phyloP scores from a whole-genome alignment of 2,888 invertebrate species.

The Heliconius sara region DNA sequence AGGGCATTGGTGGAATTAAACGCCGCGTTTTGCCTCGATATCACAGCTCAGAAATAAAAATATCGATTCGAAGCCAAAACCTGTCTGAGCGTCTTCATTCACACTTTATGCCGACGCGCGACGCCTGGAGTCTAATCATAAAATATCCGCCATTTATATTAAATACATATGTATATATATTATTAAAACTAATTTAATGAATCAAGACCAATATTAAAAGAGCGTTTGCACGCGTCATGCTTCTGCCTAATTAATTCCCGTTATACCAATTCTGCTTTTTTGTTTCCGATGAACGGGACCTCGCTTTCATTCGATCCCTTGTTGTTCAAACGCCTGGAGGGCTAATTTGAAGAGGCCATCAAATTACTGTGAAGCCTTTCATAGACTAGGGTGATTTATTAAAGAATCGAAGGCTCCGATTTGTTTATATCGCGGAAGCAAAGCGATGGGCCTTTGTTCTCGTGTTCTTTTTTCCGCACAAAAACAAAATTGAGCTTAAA shows the following conservation, averaged over 20 bases:
- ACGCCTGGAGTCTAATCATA: too few relatives aligned
- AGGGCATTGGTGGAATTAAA: too few relatives aligned
- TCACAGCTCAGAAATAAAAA: too few relatives aligned
- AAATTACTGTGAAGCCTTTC: conserved; percentile 62
- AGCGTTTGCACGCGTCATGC: conserved; percentile 11
- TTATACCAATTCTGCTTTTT: conserved; percentile 45
- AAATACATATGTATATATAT: not conserved
- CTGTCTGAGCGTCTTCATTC: too few relatives aligned
- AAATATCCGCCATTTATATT: not conserved
- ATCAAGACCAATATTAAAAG: not conserved
- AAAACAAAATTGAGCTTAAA: conserved; percentile 28
- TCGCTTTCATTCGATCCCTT: conserved; percentile 61
- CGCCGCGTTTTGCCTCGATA: too few relatives aligned
- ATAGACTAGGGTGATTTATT: conserved; percentile 61
- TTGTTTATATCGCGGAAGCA: conserved; percentile 47
- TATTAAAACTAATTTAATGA: not conserved
- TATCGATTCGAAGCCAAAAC: too few relatives aligned
- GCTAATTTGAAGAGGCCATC: conserved; percentile 66
- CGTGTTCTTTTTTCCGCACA: conserved; percentile 27
- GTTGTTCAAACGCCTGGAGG: conserved; percentile 60
- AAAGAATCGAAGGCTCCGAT: conserved; percentile 53
- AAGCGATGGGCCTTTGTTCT: conserved; percentile 42
- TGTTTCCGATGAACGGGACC: conserved; percentile 50
- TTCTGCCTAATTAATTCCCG: conserved; percentile 37
- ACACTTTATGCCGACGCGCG: too few relatives aligned